Evolutionary conservation across 1,140 invertebrate species (phyloP).

Genomic region (Listronotus oregonensis): DNA sequence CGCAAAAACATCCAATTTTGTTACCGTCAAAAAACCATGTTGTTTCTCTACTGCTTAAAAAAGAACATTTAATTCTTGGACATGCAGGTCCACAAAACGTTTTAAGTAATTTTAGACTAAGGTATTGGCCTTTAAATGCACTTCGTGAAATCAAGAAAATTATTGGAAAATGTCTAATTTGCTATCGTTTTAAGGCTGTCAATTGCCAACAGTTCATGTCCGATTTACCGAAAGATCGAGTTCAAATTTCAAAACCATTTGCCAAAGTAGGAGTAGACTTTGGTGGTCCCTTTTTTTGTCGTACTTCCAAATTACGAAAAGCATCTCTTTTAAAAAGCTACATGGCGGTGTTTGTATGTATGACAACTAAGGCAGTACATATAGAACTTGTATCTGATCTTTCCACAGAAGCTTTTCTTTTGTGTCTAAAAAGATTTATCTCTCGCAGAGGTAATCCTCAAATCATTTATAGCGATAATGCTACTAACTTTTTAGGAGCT

Average conservation of each 20-base stretch:
- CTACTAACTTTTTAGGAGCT: not conserved
- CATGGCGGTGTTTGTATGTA: not conserved
- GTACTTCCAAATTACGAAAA: too few species aligned
- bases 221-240: constrained; percentile 24
- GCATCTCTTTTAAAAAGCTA: not conserved
- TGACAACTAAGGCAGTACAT: constrained; percentile 1
- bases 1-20: constrained; percentile 46
- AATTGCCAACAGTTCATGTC: constrained; percentile 44
- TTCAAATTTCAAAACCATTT: not conserved
- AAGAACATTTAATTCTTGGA: constrained; percentile 34
- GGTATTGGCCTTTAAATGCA: constrained; percentile 42
- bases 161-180: constrained; percentile 33
- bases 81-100: constrained; percentile 22
- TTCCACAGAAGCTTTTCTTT: constrained; percentile 2
- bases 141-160: constrained; percentile 36
- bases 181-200: constrained; percentile 29
- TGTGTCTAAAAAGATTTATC: not conserved
- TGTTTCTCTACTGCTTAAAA: constrained; percentile 38
- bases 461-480: constrained; percentile 10
- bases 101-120: not conserved
- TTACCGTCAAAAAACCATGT: constrained; percentile 35
- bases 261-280: not conserved
- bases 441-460: constrained; percentile 4
- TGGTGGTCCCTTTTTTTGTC: not conserved
- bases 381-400: constrained; percentile 4